Evolutionary conservation across 2,888 invertebrate species (phyloP).

Genomic region (Athetis lepigone): DNA sequence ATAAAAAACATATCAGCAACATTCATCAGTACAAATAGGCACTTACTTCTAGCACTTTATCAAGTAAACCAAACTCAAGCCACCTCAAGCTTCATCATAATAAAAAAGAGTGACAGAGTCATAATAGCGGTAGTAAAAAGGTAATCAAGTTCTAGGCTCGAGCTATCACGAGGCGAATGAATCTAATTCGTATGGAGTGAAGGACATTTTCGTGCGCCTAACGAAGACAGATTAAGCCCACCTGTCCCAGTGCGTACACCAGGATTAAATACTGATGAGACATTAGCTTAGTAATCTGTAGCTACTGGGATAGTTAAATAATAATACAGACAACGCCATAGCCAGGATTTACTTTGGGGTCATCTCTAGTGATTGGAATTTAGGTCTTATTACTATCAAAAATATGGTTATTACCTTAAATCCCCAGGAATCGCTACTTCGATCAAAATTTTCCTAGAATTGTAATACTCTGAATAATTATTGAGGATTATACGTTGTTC

Average conservation of each 20-base stretch:
- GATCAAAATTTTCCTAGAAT: too few relatives aligned
- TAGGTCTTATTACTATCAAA: too few relatives aligned
- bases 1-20: not conserved
- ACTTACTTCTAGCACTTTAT: constrained; percentile 16
- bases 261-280: constrained; percentile 62
- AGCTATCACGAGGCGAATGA: constrained; percentile 51
- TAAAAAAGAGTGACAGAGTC: constrained; percentile 39
- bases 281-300: constrained; percentile 59
- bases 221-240: constrained; percentile 87
- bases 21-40: not conserved
- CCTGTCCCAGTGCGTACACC: constrained; percentile 51
- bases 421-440: too few relatives aligned
- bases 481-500: too few relatives aligned
- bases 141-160: constrained; percentile 45
- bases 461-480: too few relatives aligned
- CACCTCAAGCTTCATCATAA: constrained; percentile 38
- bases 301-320: not conserved
- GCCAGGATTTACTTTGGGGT: too few relatives aligned
- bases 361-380: too few relatives aligned
- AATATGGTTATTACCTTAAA: too few relatives aligned
- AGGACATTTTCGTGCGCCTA: constrained; percentile 67
- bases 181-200: constrained; percentile 66
- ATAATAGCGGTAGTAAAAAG: constrained; percentile 46
- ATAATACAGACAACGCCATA: too few relatives aligned
- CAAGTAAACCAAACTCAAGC: constrained; percentile 22